A percentile compares a stretch with the other conserved stretches of the same genome.
Conservation (phyloP, 2,113 vertebrate genomes). For the Eidolon helvum region DNA sequence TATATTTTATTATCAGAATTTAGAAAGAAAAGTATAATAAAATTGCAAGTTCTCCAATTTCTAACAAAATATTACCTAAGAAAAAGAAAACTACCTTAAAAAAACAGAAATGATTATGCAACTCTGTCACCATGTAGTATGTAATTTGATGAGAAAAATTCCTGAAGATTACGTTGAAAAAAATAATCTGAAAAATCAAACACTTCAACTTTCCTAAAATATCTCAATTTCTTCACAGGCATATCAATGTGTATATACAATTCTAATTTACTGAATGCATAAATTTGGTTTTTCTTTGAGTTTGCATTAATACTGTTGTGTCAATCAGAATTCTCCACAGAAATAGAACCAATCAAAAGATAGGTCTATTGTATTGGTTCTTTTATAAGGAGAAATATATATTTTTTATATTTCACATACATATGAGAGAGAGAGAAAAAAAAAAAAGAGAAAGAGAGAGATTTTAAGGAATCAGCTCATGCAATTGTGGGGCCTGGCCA, state of each 20-base stretch:
- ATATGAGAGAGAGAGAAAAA: background rate
- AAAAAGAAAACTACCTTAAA: background rate
- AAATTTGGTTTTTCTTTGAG: background rate
- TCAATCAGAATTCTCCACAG: background rate
- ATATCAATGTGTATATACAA: background rate
- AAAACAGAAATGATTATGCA: background rate
- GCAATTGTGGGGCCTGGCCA: background rate
- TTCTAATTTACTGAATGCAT: background rate
- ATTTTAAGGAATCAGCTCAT: background rate
- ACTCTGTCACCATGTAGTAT: background rate
- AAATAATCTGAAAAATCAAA: background rate
- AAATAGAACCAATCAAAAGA: background rate
- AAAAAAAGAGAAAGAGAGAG: background rate
- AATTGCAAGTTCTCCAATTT: background rate
- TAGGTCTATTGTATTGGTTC: background rate
- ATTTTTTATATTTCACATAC: background rate
- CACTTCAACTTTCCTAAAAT: background rate
- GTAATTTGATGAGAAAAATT: background rate
- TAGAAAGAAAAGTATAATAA: background rate
- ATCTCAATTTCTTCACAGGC: background rate
- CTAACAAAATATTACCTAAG: background rate
- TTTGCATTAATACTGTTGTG: background rate
- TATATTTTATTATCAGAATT: background rate
- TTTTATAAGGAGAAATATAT: background rate
- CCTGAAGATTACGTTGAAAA: background rate